A percentile compares a stretch with the other conserved stretches of the same genome.
These are phyloP conservation scores for Toxostoma redivivum DNA, from an alignment of 2,113 vertebrate species.

Conservation along the genomic window DNA sequence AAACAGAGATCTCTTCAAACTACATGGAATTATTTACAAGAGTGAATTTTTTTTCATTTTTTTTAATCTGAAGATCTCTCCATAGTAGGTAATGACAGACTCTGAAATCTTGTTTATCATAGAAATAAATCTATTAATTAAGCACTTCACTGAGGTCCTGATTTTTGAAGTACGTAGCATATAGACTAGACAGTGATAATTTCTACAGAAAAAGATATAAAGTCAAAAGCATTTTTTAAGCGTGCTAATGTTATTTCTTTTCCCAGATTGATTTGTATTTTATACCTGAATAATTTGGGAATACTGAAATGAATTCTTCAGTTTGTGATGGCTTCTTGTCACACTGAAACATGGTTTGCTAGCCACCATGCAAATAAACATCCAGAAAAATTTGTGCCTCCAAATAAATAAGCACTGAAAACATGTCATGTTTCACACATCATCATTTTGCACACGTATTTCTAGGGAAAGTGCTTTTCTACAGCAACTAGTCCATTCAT, in stretches of 20 bases:
- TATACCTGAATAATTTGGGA: neutral
- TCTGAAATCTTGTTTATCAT: neutral
- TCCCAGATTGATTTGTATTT: neutral
- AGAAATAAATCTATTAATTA: neutral
- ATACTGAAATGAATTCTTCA: neutral
- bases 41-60: neutral
- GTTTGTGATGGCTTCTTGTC: neutral
- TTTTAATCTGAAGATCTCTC: neutral
- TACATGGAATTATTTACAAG: neutral
- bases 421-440: neutral
- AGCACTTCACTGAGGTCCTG: neutral
- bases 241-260: fast-evolving
- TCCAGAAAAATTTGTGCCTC: neutral
- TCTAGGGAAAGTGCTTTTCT: neutral
- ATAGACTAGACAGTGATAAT: fast-evolving
- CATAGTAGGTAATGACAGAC: neutral
- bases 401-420: neutral
- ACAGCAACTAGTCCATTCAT: neutral
- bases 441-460: neutral
- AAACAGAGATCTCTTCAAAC: neutral
- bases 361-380: neutral
- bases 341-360: neutral
- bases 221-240: neutral
- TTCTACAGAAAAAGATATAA: neutral
- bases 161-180: neutral